These are phyloP conservation scores for Drosophila equinoxialis DNA, from an alignment of 1,140 invertebrate species.

Conservation along the genomic window DNA sequence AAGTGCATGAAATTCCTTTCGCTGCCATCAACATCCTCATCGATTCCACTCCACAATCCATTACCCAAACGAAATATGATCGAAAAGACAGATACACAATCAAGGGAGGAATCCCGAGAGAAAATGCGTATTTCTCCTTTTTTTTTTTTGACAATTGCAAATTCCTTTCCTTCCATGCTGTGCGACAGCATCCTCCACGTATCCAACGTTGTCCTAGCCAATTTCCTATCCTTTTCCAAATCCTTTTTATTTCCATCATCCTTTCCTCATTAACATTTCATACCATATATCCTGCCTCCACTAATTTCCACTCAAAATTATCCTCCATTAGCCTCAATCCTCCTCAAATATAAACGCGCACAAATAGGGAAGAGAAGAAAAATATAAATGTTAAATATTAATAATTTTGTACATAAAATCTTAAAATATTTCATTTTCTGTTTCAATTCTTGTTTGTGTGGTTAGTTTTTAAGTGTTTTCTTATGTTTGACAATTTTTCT, in stretches of 20 bases:
- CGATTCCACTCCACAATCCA: constrained; percentile 44
- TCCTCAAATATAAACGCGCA: constrained; percentile 77
- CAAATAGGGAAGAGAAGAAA: constrained; percentile 76
- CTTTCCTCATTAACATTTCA: constrained; percentile 51
- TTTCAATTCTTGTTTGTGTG: constrained; percentile 34
- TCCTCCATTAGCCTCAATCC: constrained; percentile 61
- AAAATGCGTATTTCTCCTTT: neutral
- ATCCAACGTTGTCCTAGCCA: constrained; percentile 74
- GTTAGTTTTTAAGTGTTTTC: constrained; percentile 30
- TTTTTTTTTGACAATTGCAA: constrained; percentile 14
- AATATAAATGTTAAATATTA: constrained; percentile 76
- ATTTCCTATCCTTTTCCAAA: constrained; percentile 54
- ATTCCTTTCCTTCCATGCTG: constrained; percentile 39
- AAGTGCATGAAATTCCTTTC: constrained; percentile 39
- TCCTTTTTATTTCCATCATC: constrained; percentile 55
- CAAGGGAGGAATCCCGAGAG: constrained; percentile 18
- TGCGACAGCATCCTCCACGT: constrained; percentile 12
- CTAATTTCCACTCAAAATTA: constrained; percentile 67
- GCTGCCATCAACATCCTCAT: constrained; percentile 24
- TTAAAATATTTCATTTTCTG: constrained; percentile 53
- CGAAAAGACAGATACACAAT: constrained; percentile 17
- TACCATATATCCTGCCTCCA: constrained; percentile 59
- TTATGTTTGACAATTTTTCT: constrained; percentile 56
- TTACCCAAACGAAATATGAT: constrained; percentile 31
- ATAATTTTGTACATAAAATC: constrained; percentile 58